A percentile compares a stretch with the other conserved stretches of the same genome.
Conservation (phyloP, 2,888 invertebrate genomes). For the Agrochola lota region DNA sequence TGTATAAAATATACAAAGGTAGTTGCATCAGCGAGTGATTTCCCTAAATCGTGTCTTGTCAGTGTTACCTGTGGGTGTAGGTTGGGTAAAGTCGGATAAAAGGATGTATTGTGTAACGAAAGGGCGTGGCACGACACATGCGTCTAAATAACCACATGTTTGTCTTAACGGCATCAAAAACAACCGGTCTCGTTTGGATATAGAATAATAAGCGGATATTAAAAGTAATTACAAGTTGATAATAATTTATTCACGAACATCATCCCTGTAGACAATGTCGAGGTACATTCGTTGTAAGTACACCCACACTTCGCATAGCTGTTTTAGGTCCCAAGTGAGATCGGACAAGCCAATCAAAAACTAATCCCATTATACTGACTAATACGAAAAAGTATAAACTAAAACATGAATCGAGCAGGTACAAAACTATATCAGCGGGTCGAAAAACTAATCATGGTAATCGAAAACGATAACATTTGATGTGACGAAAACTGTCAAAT, state of each 20-base stretch:
- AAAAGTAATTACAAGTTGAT: slow-evolving; percentile 23
- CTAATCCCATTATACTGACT: slow-evolving; percentile 16
- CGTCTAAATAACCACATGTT: slow-evolving; percentile 10
- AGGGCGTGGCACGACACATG: slow-evolving; percentile 51
- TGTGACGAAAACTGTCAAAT: slow-evolving; percentile 31
- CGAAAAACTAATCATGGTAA: slow-evolving; percentile 47
- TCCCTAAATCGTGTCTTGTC: slow-evolving; percentile 30
- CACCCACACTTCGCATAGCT: slow-evolving; percentile 2
- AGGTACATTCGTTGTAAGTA: not conserved
- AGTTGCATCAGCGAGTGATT: slow-evolving; percentile 39
- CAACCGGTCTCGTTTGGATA: not conserved
- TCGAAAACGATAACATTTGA: slow-evolving; percentile 41
- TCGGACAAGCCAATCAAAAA: slow-evolving; percentile 33
- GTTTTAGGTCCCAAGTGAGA: slow-evolving; percentile 22
- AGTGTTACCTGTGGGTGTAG: slow-evolving; percentile 50
- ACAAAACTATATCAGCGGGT: slow-evolving; percentile 22
- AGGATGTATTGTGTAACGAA: slow-evolving; percentile 51
- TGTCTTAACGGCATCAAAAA: not conserved
- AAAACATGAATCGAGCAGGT: not conserved
- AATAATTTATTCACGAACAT: slow-evolving; percentile 8
- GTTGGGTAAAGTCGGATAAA: slow-evolving; percentile 52
- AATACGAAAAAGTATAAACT: not conserved
- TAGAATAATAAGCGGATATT: not conserved
- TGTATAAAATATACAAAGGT: slow-evolving; percentile 46
- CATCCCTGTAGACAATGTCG: slow-evolving; percentile 23